Base-by-base conservation (phyloP, 2,888 invertebrate genomes). In the Sturmia bella region DNA sequence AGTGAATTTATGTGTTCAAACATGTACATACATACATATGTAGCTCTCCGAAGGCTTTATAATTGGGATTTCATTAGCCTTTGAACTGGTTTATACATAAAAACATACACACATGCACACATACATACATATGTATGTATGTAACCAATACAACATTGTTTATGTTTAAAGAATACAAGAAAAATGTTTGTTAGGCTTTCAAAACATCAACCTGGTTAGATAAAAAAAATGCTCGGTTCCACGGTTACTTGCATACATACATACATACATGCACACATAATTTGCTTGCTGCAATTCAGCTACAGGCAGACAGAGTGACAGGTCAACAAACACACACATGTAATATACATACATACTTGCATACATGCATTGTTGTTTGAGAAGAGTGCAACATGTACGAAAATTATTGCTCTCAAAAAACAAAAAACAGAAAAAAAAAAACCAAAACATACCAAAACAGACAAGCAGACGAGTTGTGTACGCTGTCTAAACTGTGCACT, bases 1-100 rank as follows among this genome's bases (percentile, higher is more conserved):
- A 52, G 52, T 61, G 66, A 54, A 68, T 43, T 24, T 24, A 15
- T 15, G 11, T 52, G 21, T 43, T 21, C 39, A 13, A 13, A 63
- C 32, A 32, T 43, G 43, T 41, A 27, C 27, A 27, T 27, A 27
- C 27, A 27, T 27, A 27, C 27, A 27, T 27, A n/a, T 21, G 24
- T 7, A 54, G 13, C n/a, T n/a, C n/a, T n/a, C n/a, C n/a, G n/a
- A n/a, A 45, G 13, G 50, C 41, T 68, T 41, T 45, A 69, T 69
- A 76, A 76, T 61, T 69, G 68, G 61, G 54, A 76, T 69, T 69
- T 69, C 69, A 61, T 76, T 76, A 76, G 61, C 76, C 76, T 76
- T 69, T 76, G 69, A 61, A 69, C 76, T 27, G 6, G 37, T 57
- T 70, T 24, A 21, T 52, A 24, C 9, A 41, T 41, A 3, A 3